Conservation (phyloP, 2,113 vertebrate species). For the Gallinago jamesoni region DNA sequence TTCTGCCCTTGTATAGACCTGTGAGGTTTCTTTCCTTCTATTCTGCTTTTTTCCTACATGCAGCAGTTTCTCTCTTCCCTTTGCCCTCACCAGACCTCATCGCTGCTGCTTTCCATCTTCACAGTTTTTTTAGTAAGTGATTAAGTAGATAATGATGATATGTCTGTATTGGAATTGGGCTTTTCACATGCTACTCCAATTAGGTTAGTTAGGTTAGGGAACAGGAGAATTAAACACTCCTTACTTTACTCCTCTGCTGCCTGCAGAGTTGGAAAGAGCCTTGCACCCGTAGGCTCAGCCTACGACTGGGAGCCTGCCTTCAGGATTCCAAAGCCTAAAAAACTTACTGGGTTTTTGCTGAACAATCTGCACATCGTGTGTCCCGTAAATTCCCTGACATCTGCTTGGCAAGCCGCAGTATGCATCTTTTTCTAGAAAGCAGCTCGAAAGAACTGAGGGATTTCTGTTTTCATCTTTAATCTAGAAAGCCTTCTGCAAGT, state of each 20-base stretch:
- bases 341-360: slow-evolving; percentile 13
- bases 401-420: not conserved
- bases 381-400: slow-evolving; percentile 49
- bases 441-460: slow-evolving; percentile 6
- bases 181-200: not conserved
- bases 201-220: not conserved
- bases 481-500: slow-evolving; percentile 49
- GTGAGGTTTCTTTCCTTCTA: not conserved
- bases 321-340: not conserved
- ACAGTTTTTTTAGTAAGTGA: not conserved
- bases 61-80: not conserved
- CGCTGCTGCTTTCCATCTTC: not conserved
- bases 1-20: not conserved
- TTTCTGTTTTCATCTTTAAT: slow-evolving; percentile 61
- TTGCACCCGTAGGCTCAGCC: not conserved
- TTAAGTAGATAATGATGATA: not conserved
- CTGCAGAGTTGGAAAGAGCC: not conserved
- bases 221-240: not conserved
- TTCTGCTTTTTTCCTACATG: not conserved
- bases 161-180: not conserved
- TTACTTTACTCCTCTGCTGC: not conserved
- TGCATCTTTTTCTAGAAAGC: slow-evolving; percentile 45
- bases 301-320: not conserved
- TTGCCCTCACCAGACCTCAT: not conserved
- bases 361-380: slow-evolving; percentile 35